Percentiles rank a stretch among this genome's conserved stretches.
Evolutionary conservation across 2,888 invertebrate genomes (phyloP).

Genomic region (Polydesmus complanatus): DNA sequence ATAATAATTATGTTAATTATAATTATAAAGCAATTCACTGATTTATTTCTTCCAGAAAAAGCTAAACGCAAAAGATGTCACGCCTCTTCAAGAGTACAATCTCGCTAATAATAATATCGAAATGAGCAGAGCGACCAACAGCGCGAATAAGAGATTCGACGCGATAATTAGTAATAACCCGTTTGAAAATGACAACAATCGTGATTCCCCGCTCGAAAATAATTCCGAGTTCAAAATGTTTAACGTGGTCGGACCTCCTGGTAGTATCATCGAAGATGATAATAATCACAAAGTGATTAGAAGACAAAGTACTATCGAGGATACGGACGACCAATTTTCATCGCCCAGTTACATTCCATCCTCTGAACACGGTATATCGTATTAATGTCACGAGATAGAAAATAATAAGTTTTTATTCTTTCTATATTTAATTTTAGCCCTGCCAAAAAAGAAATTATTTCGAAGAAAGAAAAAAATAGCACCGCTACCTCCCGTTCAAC

Average conservation of each 20-base stretch:
- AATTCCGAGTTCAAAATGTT: background rate
- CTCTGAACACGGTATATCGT: too few species aligned
- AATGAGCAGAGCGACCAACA: background rate
- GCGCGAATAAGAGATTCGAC: background rate
- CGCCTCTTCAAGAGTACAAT: background rate
- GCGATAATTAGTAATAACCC: background rate
- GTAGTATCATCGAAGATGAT: background rate
- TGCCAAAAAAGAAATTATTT: conserved; percentile 7
- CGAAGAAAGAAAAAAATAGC: conserved; percentile 14
- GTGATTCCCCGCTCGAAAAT: background rate
- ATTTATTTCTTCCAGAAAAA: too few species aligned
- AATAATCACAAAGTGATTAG: conserved; percentile 1
- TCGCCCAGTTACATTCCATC: background rate
- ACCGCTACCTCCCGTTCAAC: background rate
- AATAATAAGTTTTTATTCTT: too few species aligned
- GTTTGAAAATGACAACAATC: background rate
- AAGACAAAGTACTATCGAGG: conserved; percentile 12
- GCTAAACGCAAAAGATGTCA: background rate
- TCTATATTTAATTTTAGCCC: too few species aligned
- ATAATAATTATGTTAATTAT: background rate
- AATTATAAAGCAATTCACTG: too few species aligned
- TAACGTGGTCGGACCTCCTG: background rate
- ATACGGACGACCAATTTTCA: background rate
- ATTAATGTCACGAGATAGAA: too few species aligned
- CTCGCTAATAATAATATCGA: background rate